Percentiles rank a stretch among this genome's conserved stretches.
phyloP scores from a whole-genome alignment of 1,140 invertebrate species.

The Ceratina japonica region DNA sequence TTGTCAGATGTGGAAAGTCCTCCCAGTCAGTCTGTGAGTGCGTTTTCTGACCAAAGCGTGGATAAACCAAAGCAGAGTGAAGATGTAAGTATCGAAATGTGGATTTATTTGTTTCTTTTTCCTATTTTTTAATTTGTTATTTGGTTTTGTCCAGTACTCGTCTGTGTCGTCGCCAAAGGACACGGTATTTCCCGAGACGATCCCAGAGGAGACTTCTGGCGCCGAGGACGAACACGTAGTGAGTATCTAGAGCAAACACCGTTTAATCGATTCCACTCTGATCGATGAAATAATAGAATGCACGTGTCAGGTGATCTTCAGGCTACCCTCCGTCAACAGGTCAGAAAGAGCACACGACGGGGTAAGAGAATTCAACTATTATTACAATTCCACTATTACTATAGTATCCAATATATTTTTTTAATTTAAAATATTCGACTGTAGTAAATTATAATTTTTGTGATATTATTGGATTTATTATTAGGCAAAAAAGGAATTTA shows the following conservation, averaged over 20 bases:
- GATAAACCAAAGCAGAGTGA: slow-evolving; percentile 69
- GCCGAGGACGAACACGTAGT: slow-evolving; percentile 95
- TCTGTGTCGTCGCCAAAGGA: slow-evolving; percentile 93
- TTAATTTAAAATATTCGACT: too few relatives aligned
- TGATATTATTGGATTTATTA: too few relatives aligned
- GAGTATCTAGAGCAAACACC: slow-evolving; percentile 59
- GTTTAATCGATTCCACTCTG: neutral
- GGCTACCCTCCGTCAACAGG: slow-evolving; percentile 86
- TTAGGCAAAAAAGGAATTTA: too few relatives aligned
- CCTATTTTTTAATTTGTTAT: slow-evolving; percentile 6
- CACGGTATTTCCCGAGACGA: slow-evolving; percentile 93
- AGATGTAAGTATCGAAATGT: slow-evolving; percentile 67
- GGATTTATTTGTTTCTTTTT: neutral
- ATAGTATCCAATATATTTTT: too few relatives aligned
- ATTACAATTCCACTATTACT: slow-evolving; percentile 81
- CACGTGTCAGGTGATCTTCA: slow-evolving; percentile 84
- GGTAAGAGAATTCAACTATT: slow-evolving; percentile 80
- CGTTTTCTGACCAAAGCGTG: slow-evolving; percentile 80
- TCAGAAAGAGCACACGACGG: slow-evolving; percentile 80
- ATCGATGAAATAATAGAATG: slow-evolving; percentile 21
- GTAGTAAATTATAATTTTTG: too few relatives aligned
- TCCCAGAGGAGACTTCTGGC: slow-evolving; percentile 94
- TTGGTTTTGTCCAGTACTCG: slow-evolving; percentile 75
- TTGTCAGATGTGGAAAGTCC: slow-evolving; percentile 81
- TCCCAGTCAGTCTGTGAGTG: slow-evolving; percentile 82